These are phyloP conservation scores for Pristiophorus japonicus DNA, from an alignment of 2,113 vertebrate species.

Conservation along the genomic window DNA sequence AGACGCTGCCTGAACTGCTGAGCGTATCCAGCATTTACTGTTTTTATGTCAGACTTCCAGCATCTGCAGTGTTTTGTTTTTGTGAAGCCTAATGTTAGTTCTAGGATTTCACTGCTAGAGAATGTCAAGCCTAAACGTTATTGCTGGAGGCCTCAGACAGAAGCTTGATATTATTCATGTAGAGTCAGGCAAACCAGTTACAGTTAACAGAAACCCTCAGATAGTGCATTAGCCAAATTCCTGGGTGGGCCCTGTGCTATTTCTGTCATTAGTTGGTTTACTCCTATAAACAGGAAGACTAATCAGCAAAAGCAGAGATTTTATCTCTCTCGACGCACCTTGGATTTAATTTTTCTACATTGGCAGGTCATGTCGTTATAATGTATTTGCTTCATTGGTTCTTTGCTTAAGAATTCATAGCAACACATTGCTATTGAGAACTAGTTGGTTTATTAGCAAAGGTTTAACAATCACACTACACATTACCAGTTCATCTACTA, in stretches of 20 bases:
- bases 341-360: background rate
- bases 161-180: background rate
- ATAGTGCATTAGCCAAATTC: background rate
- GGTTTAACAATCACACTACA: no score
- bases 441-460: no score
- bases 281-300: background rate
- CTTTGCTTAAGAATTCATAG: no score
- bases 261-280: background rate
- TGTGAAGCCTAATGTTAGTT: background rate
- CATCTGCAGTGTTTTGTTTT: background rate
- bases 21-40: background rate
- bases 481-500: no score
- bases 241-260: background rate
- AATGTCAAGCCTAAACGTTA: background rate
- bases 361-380: background rate
- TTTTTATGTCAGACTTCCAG: background rate
- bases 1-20: background rate
- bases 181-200: background rate
- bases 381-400: no score
- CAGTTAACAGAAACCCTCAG: background rate
- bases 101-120: background rate
- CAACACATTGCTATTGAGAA: no score
- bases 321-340: no score
- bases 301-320: no score
- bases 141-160: background rate